Percentiles rank a stretch among this genome's conserved stretches.
Evolutionary conservation across 2,888 invertebrate genomes (phyloP).

Genomic region (Drosophila tanythrix): DNA sequence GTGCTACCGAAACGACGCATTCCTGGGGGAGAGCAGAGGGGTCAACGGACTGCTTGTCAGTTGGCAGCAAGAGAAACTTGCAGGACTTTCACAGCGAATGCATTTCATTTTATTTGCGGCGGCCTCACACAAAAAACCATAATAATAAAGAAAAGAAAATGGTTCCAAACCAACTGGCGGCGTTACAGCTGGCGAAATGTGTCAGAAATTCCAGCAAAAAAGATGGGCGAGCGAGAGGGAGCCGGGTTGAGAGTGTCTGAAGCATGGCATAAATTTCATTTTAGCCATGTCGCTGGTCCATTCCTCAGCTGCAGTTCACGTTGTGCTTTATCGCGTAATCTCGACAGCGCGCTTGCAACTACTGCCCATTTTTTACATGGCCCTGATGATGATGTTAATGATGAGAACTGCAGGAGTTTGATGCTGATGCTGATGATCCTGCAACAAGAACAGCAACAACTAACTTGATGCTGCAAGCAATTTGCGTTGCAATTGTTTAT

Average conservation of each 20-base stretch:
- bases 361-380: slow-evolving; percentile 43
- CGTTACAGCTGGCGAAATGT: slow-evolving; percentile 60
- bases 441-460: slow-evolving; percentile 7
- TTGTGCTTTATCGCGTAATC: slow-evolving; percentile 74
- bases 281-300: slow-evolving; percentile 68
- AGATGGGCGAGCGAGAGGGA: slow-evolving; percentile 5
- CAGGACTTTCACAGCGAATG: slow-evolving; percentile 45
- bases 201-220: slow-evolving; percentile 44
- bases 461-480: slow-evolving; percentile 41
- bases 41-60: not conserved
- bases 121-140: slow-evolving; percentile 13
- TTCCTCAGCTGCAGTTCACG: slow-evolving; percentile 58
- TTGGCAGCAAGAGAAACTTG: slow-evolving; percentile 9
- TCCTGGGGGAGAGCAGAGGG: not conserved
- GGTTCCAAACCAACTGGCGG: slow-evolving; percentile 64
- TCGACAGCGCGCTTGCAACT: slow-evolving; percentile 60
- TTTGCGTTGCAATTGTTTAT: slow-evolving; percentile 61
- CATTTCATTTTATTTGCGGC: slow-evolving; percentile 67
- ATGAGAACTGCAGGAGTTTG: slow-evolving; percentile 6
- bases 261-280: slow-evolving; percentile 61
- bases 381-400: slow-evolving; percentile 72
- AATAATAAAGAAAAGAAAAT: slow-evolving; percentile 13
- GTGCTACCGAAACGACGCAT: slow-evolving; percentile 14
- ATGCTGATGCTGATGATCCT: slow-evolving; percentile 47
- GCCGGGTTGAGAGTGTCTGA: slow-evolving; percentile 15